Evolutionary conservation across 2,113 vertebrate genomes (phyloP), one percentile per base, ranked within the genome.

Genomic region (Caretta caretta): DNA sequence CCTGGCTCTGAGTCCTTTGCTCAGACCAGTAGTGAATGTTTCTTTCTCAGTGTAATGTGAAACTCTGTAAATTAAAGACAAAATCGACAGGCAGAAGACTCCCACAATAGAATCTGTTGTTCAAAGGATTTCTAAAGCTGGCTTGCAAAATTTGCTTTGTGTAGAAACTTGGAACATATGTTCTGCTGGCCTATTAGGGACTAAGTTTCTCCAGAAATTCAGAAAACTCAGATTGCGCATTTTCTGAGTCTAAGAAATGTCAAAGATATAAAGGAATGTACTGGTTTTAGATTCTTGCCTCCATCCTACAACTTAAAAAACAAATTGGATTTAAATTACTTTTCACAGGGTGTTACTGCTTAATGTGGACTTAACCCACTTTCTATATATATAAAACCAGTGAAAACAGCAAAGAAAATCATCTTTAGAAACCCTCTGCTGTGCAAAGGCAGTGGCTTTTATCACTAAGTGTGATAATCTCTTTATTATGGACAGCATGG

Each of bases 341-440:
- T 62, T 97, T 91, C 83, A 90, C 89, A 92, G 78, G 51, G 54
- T 48, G 84, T 80, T 86, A 89, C 29, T 96, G 78, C 76, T 96
- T 94, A 80, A 57, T 50, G 59, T 92, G 87, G 86, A 76, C 80
- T 93, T 92, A 76, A 9, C 59, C 76, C 86, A 84, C 94, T 95
- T 84, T 35, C 78, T 93, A 1, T 83, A 38, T 69, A 78, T 81
- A 79, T 54, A 49, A 89, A 90, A 89, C 90, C 35, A 38, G 46
- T 42, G 84, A 57, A 96, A 96, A 48, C 54, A 95, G 90, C 24
- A 50, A 88, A 25, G 75, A 53, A 94, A 96, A 96, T 88, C 92
- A 87, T 84, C 82, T 93, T 95, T 91, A 65, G 10, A 88, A 5
- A 13, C 19, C 29, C 29, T 89, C 38, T 27, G 49, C 17, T 93